These are phyloP conservation scores for Cacoxenus indagator DNA, from an alignment of 2,888 invertebrate species.

Conservation along the genomic window DNA sequence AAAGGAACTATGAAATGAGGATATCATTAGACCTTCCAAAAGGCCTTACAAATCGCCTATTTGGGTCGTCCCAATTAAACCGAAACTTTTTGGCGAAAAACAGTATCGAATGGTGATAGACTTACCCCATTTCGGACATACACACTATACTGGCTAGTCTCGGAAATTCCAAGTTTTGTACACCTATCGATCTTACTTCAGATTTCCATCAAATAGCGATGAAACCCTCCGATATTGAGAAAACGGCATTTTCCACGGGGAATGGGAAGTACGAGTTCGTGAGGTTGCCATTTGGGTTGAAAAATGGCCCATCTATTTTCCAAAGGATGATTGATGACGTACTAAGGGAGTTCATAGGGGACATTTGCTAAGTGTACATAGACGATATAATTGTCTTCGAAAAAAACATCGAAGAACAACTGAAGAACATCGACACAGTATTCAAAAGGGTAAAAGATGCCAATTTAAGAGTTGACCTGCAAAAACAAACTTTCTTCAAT, in stretches of 20 bases:
- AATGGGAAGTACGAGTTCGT: constrained; percentile 15
- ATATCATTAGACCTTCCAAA: constrained; percentile 51
- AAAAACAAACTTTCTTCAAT: constrained; percentile 27
- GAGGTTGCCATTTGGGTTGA: constrained; percentile 10
- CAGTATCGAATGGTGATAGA: constrained; percentile 41
- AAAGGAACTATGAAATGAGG: constrained; percentile 49
- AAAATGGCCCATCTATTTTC: constrained; percentile 9
- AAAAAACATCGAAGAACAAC: constrained; percentile 16
- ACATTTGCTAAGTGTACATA: constrained; percentile 17
- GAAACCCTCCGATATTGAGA: constrained; percentile 19
- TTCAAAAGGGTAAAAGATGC: constrained; percentile 18
- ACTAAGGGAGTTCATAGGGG: constrained; percentile 12
- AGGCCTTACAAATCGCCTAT: constrained; percentile 50
- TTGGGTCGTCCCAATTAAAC: constrained; percentile 45
- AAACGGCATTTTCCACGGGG: not conserved
- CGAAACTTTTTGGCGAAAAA: constrained; percentile 33
- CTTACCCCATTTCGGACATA: constrained; percentile 38
- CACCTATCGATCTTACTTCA: constrained; percentile 40
- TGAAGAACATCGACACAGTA: constrained; percentile 18
- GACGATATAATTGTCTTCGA: constrained; percentile 23
- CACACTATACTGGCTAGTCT: constrained; percentile 37
- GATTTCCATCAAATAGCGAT: constrained; percentile 45
- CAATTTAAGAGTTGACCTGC: constrained; percentile 19
- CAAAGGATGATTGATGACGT: constrained; percentile 31
- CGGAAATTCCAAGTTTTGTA: constrained; percentile 39